Percentiles rank a stretch among this genome's conserved stretches.
Conservation (phyloP, 2,888 invertebrate genomes). For the Machimus atricapillus region DNA sequence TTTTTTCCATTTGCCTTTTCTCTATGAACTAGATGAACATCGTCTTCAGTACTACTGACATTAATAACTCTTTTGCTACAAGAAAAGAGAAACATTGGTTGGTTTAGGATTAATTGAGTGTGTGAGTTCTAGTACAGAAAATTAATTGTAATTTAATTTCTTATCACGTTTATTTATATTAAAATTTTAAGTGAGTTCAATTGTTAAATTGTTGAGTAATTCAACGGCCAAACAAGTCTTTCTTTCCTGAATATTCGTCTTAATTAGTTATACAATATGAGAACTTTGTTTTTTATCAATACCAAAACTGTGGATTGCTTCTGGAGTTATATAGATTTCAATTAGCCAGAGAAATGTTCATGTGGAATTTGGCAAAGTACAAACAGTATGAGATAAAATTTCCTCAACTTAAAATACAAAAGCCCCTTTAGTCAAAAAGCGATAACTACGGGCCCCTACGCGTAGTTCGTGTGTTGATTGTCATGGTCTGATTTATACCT, state of each 20-base stretch:
- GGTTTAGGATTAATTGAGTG: conserved; percentile 33
- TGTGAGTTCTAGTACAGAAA: conserved; percentile 2
- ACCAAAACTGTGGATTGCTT: not conserved
- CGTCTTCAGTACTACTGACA: conserved; percentile 77
- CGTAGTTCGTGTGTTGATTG: too few relatives aligned
- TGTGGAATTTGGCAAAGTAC: not conserved
- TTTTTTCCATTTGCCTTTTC: conserved; percentile 72
- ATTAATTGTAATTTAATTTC: not conserved
- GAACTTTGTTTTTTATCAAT: not conserved
- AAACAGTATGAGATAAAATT: too few relatives aligned
- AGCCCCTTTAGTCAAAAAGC: too few relatives aligned
- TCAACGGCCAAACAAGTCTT: not conserved
- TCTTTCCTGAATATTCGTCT: not conserved
- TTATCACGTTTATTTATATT: not conserved
- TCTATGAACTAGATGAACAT: conserved; percentile 76
- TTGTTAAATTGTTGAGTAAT: not conserved
- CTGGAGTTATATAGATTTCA: not conserved
- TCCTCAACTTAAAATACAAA: too few relatives aligned
- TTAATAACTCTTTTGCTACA: conserved; percentile 78
- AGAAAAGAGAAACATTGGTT: conserved; percentile 54
- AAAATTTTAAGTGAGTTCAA: not conserved
- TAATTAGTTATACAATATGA: not conserved
- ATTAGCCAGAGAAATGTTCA: not conserved
- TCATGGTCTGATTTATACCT: too few relatives aligned
- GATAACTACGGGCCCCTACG: too few relatives aligned